A percentile compares a stretch with the other conserved stretches of the same genome.
These are phyloP conservation scores for Virgularia gustaviana DNA, from an alignment of 92 coral and sea anemone genomes.

Conservation along the genomic window DNA sequence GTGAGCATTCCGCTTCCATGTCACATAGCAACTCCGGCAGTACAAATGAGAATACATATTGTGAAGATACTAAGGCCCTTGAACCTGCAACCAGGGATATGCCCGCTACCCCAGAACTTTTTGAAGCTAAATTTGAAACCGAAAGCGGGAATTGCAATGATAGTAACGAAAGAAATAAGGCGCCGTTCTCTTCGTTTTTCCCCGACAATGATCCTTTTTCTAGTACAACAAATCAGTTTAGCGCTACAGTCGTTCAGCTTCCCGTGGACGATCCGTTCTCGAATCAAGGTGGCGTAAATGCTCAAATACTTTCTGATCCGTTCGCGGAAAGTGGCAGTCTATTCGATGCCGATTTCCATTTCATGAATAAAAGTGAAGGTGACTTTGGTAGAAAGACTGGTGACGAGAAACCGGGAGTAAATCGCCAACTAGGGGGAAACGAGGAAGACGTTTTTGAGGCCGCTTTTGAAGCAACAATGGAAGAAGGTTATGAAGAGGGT, in stretches of 20 bases:
- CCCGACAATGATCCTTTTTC: slow-evolving; percentile 39
- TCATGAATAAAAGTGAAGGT: slow-evolving; percentile 35
- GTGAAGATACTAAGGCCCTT: no score
- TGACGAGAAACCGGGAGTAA: not conserved
- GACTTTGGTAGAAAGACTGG: slow-evolving; percentile 35
- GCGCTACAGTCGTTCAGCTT: slow-evolving; percentile 30
- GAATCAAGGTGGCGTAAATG: slow-evolving; percentile 30
- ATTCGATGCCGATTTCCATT: not conserved
- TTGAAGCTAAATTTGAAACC: slow-evolving; percentile 37
- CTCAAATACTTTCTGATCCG: slow-evolving; percentile 17
- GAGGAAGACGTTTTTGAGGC: slow-evolving; percentile 28
- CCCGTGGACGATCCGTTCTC: slow-evolving; percentile 60
- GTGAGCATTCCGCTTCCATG: no score
- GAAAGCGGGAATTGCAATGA: slow-evolving; percentile 23
- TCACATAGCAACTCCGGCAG: no score
- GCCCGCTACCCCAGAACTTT: not conserved
- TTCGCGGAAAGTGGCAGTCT: slow-evolving; percentile 14
- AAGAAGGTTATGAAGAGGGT: not conserved
- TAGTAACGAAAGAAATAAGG: slow-evolving; percentile 13
- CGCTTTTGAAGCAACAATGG: slow-evolving; percentile 31
- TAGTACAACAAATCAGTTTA: slow-evolving; percentile 11
- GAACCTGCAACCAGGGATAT: no score
- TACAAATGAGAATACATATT: no score
- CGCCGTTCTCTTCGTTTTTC: slow-evolving; percentile 46
- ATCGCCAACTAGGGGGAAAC: not conserved